Conservation (phyloP, 2,797 vertebrate species). For the Moxostoma hubbsi region DNA sequence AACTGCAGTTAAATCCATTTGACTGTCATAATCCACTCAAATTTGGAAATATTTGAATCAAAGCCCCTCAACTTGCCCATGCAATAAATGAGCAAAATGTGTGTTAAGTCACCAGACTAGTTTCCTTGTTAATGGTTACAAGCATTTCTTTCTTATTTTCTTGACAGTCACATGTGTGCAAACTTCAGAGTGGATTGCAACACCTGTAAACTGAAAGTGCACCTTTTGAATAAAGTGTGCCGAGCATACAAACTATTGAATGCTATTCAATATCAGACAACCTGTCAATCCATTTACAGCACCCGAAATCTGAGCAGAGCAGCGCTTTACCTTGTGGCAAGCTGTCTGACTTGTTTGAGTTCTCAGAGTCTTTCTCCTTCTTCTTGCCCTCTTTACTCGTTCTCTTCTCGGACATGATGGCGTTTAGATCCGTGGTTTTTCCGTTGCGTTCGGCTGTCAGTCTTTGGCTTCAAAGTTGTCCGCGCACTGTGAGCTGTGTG, state of each 20-base stretch:
- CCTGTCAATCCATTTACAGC: neutral
- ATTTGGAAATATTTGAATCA: no score
- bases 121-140: neutral
- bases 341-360: conserved; percentile 41
- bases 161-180: neutral
- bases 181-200: neutral
- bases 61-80: no score
- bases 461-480: conserved; percentile 17
- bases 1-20: no score
- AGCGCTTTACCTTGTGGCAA: neutral
- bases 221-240: neutral
- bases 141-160: neutral
- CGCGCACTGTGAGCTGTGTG: neutral
- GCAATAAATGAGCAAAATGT: neutral
- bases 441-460: conserved; percentile 1
- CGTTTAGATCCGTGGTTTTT: neutral
- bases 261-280: neutral
- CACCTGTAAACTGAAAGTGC: neutral
- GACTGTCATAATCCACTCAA: neutral
- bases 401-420: conserved; percentile 57
- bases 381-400: conserved; percentile 34
- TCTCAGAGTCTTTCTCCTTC: conserved; percentile 39
- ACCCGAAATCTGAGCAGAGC: neutral
- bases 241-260: neutral
- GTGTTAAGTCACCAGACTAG: neutral